Conservation (phyloP, 2,113 vertebrate species). For the Zosterops lateralis region DNA sequence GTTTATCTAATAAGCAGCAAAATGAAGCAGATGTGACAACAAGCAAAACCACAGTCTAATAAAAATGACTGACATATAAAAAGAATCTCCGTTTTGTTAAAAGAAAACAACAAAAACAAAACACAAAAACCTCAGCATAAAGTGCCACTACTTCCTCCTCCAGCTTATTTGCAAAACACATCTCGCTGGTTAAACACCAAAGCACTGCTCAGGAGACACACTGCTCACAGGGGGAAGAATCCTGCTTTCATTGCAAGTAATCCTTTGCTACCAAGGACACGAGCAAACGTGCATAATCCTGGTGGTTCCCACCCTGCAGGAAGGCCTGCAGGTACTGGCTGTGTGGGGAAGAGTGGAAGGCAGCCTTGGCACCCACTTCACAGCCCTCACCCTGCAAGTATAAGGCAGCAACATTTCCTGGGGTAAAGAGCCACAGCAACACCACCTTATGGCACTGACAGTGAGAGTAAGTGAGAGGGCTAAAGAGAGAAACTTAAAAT, state of each 20-base stretch:
- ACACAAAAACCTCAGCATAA: neutral
- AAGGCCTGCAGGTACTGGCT: neutral
- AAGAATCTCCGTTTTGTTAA: neutral
- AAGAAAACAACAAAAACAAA: neutral
- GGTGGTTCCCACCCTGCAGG: neutral
- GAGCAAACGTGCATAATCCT: neutral
- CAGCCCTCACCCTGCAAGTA: neutral
- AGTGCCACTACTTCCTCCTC: neutral
- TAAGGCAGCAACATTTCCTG: neutral
- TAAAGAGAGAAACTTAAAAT: neutral
- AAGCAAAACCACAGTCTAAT: neutral
- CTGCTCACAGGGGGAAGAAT: neutral
- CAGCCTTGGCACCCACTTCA: neutral
- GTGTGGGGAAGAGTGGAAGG: neutral
- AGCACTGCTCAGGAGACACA: neutral
- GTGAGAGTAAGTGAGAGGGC: neutral
- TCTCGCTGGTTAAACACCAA: neutral
- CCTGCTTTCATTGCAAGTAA: neutral
- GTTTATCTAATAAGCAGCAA: neutral
- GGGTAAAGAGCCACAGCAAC: neutral
- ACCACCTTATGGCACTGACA: neutral
- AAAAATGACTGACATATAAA: neutral
- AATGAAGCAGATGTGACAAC: neutral
- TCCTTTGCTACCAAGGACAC: slow-evolving; percentile 58
- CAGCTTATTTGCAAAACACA: neutral